Percentiles rank a stretch among this genome's conserved stretches.
phyloP scores from a whole-genome alignment of 1,140 invertebrate genomes.

The Drosophila oshimai region DNA sequence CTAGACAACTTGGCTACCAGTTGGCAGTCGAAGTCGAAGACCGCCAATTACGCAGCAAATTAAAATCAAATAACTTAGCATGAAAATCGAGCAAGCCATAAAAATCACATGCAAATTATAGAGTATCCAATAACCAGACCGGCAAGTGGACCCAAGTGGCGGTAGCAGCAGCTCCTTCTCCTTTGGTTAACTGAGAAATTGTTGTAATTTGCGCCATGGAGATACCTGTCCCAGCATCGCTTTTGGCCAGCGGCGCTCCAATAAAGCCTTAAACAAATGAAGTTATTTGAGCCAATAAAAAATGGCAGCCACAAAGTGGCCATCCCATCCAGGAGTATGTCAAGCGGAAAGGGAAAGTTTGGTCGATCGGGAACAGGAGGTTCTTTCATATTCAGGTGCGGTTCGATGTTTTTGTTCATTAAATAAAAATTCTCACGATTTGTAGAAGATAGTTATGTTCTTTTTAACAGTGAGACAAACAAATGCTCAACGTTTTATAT shows the following conservation, averaged over 20 bases:
- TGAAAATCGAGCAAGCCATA: conserved; percentile 70
- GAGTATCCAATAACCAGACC: conserved; percentile 43
- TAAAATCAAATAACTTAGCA: conserved; percentile 82
- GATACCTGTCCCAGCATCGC: conserved; percentile 31
- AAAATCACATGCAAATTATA: conserved; percentile 82
- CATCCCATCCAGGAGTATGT: conserved; percentile 41
- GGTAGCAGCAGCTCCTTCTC: not conserved
- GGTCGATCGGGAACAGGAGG: not conserved
- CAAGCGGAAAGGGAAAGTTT: conserved; percentile 68
- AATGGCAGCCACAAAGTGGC: conserved; percentile 47
- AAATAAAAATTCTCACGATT: too few species aligned
- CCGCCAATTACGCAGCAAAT: conserved; percentile 79
- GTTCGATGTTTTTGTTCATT: not conserved
- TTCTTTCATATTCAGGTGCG: conserved; percentile 1
- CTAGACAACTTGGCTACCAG: conserved; percentile 30
- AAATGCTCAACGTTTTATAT: too few species aligned
- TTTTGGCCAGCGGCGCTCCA: conserved; percentile 46
- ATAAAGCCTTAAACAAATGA: conserved; percentile 78
- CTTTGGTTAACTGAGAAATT: conserved; percentile 53
- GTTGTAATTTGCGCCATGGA: conserved; percentile 66
- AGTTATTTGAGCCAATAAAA: conserved; percentile 77
- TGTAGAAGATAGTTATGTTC: too few species aligned
- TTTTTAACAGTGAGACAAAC: too few species aligned
- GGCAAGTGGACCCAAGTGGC: conserved; percentile 17
- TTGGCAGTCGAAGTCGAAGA: conserved; percentile 3